A percentile compares a stretch with the other conserved stretches of the same genome.
Evolutionary conservation across 2,888 invertebrate species (phyloP).

Genomic region (Emesis furor): DNA sequence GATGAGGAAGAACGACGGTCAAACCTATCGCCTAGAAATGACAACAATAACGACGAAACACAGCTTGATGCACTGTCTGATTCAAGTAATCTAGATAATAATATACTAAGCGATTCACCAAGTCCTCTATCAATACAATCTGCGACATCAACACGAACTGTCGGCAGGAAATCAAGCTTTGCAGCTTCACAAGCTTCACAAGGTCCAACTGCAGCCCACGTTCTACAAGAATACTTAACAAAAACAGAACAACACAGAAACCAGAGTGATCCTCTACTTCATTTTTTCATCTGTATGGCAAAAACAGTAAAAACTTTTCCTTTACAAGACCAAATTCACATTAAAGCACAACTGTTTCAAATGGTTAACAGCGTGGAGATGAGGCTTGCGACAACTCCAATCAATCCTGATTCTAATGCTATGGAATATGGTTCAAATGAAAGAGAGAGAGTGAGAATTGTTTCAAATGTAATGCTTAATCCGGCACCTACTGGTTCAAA

Average conservation of each 20-base stretch:
- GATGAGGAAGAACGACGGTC: slow-evolving; percentile 56
- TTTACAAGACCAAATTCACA: slow-evolving; percentile 61
- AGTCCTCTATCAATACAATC: slow-evolving; percentile 14
- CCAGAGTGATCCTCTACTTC: slow-evolving; percentile 48
- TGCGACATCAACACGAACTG: slow-evolving; percentile 9
- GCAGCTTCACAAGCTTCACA: slow-evolving; percentile 35
- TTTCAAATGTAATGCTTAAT: slow-evolving; percentile 46
- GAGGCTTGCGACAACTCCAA: slow-evolving; percentile 5
- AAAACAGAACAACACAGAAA: slow-evolving; percentile 46
- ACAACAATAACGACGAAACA: slow-evolving; percentile 15
- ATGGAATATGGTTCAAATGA: slow-evolving; percentile 49
- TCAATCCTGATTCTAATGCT: slow-evolving; percentile 28
- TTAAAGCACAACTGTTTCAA: slow-evolving; percentile 67
- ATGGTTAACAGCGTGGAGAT: slow-evolving; percentile 45
- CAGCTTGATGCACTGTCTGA: slow-evolving; percentile 19
- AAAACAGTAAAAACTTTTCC: slow-evolving; percentile 64
- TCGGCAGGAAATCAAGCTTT: not conserved
- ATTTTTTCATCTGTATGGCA: slow-evolving; percentile 57
- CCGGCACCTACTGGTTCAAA: slow-evolving; percentile 44
- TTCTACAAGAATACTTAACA: slow-evolving; percentile 53
- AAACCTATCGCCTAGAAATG: slow-evolving; percentile 41
- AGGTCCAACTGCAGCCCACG: slow-evolving; percentile 37
- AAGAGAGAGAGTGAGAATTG: slow-evolving; percentile 42
- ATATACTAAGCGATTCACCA: slow-evolving; percentile 6
- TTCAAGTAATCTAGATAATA: slow-evolving; percentile 27